phyloP scores from a whole-genome alignment of 1,140 invertebrate species.

The Theocolax elegans region DNA sequence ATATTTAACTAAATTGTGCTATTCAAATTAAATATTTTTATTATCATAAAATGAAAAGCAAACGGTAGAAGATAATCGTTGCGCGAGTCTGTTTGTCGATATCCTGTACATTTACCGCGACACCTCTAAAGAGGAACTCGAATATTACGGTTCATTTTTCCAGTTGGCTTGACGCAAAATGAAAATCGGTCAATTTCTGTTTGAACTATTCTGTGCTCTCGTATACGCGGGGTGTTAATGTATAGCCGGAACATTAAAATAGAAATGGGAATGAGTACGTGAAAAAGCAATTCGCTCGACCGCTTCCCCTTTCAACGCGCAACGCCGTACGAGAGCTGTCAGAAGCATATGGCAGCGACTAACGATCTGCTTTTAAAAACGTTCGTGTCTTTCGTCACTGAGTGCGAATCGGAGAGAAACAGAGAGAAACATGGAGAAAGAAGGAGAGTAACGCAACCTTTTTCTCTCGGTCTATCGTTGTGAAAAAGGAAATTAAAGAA shows the following conservation, averaged over 20 bases:
- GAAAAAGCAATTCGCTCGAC: slow-evolving; percentile 34
- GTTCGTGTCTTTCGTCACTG: slow-evolving; percentile 10
- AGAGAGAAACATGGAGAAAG: neutral
- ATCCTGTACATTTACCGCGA: too few relatives aligned
- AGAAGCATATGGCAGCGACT: slow-evolving; percentile 31
- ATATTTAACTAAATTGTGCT: too few relatives aligned
- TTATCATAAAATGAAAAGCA: too few relatives aligned
- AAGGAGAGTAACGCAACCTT: neutral
- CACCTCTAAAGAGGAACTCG: too few relatives aligned
- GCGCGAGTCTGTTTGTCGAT: too few relatives aligned
- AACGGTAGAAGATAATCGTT: too few relatives aligned
- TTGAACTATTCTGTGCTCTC: slow-evolving; percentile 2
- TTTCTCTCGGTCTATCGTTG: neutral
- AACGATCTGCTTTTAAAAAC: slow-evolving; percentile 37
- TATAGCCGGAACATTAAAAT: slow-evolving; percentile 28
- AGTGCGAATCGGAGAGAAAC: slow-evolving; percentile 4
- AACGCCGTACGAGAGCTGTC: slow-evolving; percentile 6
- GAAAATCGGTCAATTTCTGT: slow-evolving; percentile 32
- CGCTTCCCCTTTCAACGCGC: neutral
- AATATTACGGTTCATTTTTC: slow-evolving; percentile 19
- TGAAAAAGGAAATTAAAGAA: slow-evolving; percentile 19
- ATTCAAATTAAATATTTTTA: too few relatives aligned
- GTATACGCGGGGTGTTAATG: slow-evolving; percentile 6
- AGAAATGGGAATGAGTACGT: slow-evolving; percentile 39
- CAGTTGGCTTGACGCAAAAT: neutral